These are phyloP conservation scores for Drosophila putrida DNA, from an alignment of 2,888 invertebrate species.

Conservation along the genomic window DNA sequence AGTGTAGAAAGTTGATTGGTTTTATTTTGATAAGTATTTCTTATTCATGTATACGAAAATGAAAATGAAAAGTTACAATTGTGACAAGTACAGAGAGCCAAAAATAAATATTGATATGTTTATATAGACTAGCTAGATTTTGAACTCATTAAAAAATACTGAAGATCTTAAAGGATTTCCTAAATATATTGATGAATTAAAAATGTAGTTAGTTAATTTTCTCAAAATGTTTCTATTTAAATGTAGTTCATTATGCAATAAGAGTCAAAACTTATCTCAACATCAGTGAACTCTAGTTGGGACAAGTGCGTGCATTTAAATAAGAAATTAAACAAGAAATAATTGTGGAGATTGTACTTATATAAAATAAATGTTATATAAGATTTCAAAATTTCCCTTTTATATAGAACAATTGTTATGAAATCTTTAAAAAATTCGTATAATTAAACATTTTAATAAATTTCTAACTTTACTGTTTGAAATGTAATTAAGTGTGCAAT, in stretches of 20 bases:
- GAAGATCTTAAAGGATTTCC: not conserved
- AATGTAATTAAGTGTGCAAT: not conserved
- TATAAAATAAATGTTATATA: no score
- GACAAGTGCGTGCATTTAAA: no score
- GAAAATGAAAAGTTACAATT: slow-evolving; percentile 47
- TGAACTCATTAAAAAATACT: not conserved
- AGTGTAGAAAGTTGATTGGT: slow-evolving; percentile 79
- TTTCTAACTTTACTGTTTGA: not conserved
- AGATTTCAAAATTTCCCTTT: no score
- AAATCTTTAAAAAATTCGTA: no score
- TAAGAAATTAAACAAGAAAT: no score
- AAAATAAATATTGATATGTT: slow-evolving; percentile 8
- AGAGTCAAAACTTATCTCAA: not conserved
- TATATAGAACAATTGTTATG: no score
- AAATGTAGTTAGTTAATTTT: not conserved
- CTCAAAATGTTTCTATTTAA: not conserved
- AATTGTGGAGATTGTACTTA: no score
- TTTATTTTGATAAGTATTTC: slow-evolving; percentile 47
- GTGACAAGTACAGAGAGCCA: slow-evolving; percentile 36
- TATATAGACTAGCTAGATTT: not conserved
- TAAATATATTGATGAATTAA: not conserved
- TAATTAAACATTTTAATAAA: no score
- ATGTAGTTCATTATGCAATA: not conserved
- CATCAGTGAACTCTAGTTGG: no score
- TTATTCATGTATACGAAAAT: slow-evolving; percentile 36